Base-by-base conservation (phyloP, 2,888 invertebrate genomes). In the Hedychridium roseum region DNA sequence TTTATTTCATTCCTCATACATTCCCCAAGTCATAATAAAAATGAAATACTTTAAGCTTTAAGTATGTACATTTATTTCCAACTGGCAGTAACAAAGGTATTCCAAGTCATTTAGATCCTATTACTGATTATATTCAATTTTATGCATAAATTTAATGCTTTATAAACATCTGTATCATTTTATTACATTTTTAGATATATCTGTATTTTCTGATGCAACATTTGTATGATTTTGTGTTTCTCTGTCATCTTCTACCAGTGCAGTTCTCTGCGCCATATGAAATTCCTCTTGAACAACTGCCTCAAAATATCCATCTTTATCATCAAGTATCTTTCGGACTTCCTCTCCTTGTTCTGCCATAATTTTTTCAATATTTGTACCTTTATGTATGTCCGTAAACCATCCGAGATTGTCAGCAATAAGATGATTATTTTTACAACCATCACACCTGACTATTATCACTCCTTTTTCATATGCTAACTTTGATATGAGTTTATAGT, bases 351-450 rank as follows among this genome's bases (percentile, higher is more conserved):
- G 94, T 46, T 87, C 88, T 12, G 88, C 88, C 75, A 97, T 82
- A 23, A 96, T 91, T 56, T 92, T 90, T 82, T 97, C 97, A 64
- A 98, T 92, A 72, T 97, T 97, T 55, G 84, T 85, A 68, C 86
- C 88, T 0, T 87, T 87, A 9, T 32, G 81, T 70, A 90, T 81
- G 71, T 94, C 90, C 0, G 87, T 82, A 75, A 97, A 98, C 97
- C 97, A 98, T 56, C 91, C 91, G 1, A 98, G 82, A 79, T 98
- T 96, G 75, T 98, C 97, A 0, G 97, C 97, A 59, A 98, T 97
- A 16, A 98, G 82, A 80, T 98, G 98, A 76, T 92, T 88, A 73
- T 92, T 96, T 34, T 85, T 80, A 74, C 97, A 97, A 0, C 91
- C 91, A 42, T 87, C 86, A 77, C 98, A 98, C 42, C 85, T 88